Evolutionary conservation across 2,797 vertebrate species (phyloP).

Genomic region (Brachyrhaphis roseni): DNA sequence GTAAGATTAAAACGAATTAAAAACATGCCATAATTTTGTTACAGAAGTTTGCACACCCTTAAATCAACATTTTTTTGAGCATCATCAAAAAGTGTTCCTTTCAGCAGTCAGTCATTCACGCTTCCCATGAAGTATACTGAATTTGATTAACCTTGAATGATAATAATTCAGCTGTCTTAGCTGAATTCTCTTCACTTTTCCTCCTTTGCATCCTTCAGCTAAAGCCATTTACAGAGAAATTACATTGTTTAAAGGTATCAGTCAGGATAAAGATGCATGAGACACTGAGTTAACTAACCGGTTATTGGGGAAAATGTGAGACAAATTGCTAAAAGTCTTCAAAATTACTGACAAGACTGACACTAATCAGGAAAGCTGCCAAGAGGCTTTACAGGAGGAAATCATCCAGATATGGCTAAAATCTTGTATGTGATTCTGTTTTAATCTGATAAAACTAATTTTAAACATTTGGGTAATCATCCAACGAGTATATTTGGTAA

Average conservation of each 20-base stretch:
- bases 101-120: background rate
- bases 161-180: background rate
- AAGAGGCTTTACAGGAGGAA: background rate
- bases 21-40: background rate
- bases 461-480: background rate
- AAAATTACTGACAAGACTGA: background rate
- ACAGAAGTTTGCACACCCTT: background rate
- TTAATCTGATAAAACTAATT: background rate
- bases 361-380: background rate
- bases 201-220: background rate
- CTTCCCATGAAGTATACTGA: background rate
- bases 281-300: background rate
- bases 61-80: background rate
- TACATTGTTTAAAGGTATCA: background rate
- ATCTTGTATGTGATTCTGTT: background rate
- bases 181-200: background rate
- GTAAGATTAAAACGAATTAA: background rate
- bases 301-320: background rate
- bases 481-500: background rate
- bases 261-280: background rate
- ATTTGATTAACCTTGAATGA: background rate
- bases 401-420: background rate
- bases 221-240: background rate
- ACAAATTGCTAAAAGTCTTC: background rate
- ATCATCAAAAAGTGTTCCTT: background rate